phyloP scores from a whole-genome alignment of 2,797 vertebrate species.

The Tenualosa thibaudeaui region DNA sequence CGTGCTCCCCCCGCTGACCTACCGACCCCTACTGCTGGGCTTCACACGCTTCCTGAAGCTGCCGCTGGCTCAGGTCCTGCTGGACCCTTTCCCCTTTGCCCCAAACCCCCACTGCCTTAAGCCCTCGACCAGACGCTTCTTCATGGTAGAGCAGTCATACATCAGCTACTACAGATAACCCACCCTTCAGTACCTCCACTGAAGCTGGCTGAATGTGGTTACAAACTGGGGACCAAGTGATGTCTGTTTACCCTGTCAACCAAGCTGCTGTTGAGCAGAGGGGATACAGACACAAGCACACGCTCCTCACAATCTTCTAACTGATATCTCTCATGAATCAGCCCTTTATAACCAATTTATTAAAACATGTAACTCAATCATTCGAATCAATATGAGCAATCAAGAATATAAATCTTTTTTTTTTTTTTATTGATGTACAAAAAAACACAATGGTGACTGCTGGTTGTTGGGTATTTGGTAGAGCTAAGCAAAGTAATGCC shows the following conservation, averaged over 20 bases:
- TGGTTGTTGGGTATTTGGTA: not conserved
- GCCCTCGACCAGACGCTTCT: conserved; percentile 53
- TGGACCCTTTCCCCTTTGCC: conserved; percentile 55
- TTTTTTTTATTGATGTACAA: not conserved
- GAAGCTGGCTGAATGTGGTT: not conserved
- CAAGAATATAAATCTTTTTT: conserved; percentile 12
- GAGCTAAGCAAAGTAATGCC: not conserved
- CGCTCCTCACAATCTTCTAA: not conserved
- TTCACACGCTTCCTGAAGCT: conserved; percentile 56
- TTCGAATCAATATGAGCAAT: not conserved
- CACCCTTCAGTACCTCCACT: not conserved
- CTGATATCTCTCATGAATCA: not conserved
- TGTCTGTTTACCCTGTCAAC: not conserved
- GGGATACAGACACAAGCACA: not conserved
- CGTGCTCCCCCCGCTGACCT: conserved; percentile 57
- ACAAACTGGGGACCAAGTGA: too few relatives aligned
- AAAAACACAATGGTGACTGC: not conserved
- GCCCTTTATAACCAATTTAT: not conserved
- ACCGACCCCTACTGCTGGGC: conserved; percentile 53
- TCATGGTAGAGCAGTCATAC: conserved; percentile 60
- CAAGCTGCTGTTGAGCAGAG: not conserved
- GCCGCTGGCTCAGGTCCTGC: conserved; percentile 58
- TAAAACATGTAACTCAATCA: not conserved
- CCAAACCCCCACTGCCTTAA: conserved; percentile 49
- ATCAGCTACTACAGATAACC: conserved; percentile 64